Evolutionary conservation across 92 coral and sea anemone species (phyloP).

Genomic region (Paramuricea clavata): DNA sequence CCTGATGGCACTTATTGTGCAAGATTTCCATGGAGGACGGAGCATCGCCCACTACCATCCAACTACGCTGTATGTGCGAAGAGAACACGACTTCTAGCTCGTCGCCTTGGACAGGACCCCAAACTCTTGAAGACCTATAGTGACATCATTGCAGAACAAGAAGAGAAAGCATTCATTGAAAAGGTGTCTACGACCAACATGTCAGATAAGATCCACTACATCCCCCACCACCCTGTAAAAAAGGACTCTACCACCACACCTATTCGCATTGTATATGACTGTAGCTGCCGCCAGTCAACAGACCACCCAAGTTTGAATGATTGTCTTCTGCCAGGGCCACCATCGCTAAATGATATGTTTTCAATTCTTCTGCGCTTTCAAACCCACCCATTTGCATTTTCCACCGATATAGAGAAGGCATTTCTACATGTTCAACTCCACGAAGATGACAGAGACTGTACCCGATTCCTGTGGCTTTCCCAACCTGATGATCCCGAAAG

Average conservation of each 20-base stretch:
- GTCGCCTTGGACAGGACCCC: slow-evolving; percentile 31
- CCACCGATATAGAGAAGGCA: too few species aligned
- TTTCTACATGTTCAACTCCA: too few species aligned
- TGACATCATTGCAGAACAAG: slow-evolving; percentile 63
- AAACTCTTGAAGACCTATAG: slow-evolving; percentile 25
- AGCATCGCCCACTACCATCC: slow-evolving; percentile 46
- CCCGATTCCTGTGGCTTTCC: too few species aligned
- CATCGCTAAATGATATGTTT: too few species aligned
- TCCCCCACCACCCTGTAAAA: slow-evolving; percentile 65
- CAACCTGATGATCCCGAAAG: not conserved
- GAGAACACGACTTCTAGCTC: too few species aligned
- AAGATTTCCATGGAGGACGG: slow-evolving; percentile 63
- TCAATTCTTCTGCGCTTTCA: too few species aligned
- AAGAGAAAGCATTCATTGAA: slow-evolving; percentile 61
- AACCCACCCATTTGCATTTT: too few species aligned
- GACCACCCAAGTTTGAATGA: slow-evolving; percentile 53
- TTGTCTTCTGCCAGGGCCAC: too few species aligned
- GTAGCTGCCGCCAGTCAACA: slow-evolving; percentile 54
- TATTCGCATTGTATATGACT: slow-evolving; percentile 56
- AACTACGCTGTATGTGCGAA: slow-evolving; percentile 31
- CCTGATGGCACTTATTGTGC: slow-evolving; percentile 54
- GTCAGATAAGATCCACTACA: slow-evolving; percentile 61
- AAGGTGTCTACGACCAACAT: slow-evolving; percentile 22
- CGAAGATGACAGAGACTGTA: too few species aligned
- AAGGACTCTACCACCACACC: slow-evolving; percentile 66